These are phyloP conservation scores for Steinernema carpocapsae DNA, from an alignment of 2,888 invertebrate genomes.

Conservation along the genomic window DNA sequence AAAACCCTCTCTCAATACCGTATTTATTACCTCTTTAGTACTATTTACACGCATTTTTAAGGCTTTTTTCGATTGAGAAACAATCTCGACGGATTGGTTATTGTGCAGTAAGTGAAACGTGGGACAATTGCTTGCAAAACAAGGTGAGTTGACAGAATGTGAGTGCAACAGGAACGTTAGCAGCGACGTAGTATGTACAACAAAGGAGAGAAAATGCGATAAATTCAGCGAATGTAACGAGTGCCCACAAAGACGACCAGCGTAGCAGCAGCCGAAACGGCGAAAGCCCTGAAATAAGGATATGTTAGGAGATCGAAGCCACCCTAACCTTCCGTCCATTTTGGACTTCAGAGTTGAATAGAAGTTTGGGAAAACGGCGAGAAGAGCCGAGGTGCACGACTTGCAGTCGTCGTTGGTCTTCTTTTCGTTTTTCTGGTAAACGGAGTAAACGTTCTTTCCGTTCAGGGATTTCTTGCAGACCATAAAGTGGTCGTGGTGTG, in stretches of 20 bases:
- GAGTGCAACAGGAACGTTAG: too few species aligned
- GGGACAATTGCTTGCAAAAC: too few species aligned
- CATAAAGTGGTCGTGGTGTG: slow-evolving; percentile 23
- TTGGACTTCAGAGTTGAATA: neutral
- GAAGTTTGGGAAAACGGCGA: neutral
- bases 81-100: too few species aligned
- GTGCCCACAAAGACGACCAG: slow-evolving; percentile 16
- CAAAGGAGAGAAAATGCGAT: slow-evolving; percentile 22
- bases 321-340: neutral
- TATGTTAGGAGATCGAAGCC: neutral
- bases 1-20: too few species aligned
- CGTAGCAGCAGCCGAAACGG: slow-evolving; percentile 28
- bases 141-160: too few species aligned
- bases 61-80: too few species aligned
- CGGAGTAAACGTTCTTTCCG: neutral
- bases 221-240: slow-evolving; percentile 8
- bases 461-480: slow-evolving; percentile 8
- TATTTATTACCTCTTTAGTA: too few species aligned
- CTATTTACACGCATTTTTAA: too few species aligned
- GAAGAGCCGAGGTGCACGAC: neutral
- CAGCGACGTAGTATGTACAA: too few species aligned
- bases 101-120: too few species aligned
- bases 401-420: neutral
- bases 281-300: neutral
- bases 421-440: neutral